These are phyloP conservation scores for Manis pentadactyla DNA, from an alignment of 2,797 vertebrate species.

Conservation along the genomic window DNA sequence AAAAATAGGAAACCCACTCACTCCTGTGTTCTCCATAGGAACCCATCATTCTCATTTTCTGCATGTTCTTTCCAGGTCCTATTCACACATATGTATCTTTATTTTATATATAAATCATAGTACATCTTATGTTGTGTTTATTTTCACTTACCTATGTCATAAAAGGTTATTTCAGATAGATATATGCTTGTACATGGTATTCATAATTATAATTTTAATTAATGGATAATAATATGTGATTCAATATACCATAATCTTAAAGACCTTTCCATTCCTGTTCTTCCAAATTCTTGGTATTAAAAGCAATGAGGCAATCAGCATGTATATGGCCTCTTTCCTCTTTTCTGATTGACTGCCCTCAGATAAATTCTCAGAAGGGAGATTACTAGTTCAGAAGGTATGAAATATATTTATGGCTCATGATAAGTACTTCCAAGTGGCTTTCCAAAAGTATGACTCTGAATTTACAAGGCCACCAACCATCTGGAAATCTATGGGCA, in stretches of 20 bases:
- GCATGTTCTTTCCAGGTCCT: background rate
- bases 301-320: background rate
- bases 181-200: background rate
- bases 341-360: constrained; percentile 28
- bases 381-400: constrained; percentile 38
- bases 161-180: background rate
- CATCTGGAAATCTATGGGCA: background rate
- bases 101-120: background rate
- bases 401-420: constrained; percentile 28
- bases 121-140: background rate
- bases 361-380: constrained; percentile 57
- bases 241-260: background rate
- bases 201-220: background rate
- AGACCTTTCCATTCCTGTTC: background rate
- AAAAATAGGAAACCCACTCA: background rate
- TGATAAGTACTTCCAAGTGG: constrained; percentile 42
- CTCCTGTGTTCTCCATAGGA: background rate
- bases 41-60: background rate
- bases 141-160: background rate
- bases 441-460: constrained; percentile 51
- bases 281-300: background rate
- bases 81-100: background rate
- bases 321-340: background rate
- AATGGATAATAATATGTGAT: background rate
- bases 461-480: constrained; percentile 35